These are phyloP conservation scores for Lordiphosa mommai DNA, from an alignment of 1,140 invertebrate species.

Conservation along the genomic window DNA sequence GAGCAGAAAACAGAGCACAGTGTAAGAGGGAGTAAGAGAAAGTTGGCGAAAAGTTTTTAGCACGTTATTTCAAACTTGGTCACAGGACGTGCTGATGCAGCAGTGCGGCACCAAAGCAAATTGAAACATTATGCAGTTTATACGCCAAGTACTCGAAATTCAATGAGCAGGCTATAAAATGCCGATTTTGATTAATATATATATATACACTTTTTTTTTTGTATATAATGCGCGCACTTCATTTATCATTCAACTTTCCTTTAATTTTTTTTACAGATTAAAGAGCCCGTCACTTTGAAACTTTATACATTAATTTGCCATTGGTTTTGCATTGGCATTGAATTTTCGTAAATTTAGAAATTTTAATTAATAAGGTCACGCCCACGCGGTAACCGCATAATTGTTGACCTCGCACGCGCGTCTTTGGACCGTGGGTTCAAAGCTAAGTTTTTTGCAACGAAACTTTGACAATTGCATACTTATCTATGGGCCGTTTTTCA, in stretches of 20 bases:
- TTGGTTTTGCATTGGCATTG: conserved; percentile 8
- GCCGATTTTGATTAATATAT: too few species aligned
- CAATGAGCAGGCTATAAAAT: conserved; percentile 18
- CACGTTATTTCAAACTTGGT: conserved; percentile 42
- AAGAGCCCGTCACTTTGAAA: conserved; percentile 1
- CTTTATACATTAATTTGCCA: conserved; percentile 13
- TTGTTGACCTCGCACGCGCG: background rate
- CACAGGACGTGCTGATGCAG: conserved; percentile 26
- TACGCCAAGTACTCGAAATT: conserved; percentile 25
- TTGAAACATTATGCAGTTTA: conserved; percentile 48
- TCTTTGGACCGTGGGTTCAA: too few species aligned
- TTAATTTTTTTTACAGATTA: too few species aligned
- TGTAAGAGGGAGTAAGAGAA: background rate
- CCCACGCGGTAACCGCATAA: background rate
- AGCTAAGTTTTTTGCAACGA: too few species aligned
- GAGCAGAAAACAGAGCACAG: background rate
- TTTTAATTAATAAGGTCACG: conserved; percentile 22
- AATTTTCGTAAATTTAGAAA: conserved; percentile 17
- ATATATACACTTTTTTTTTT: too few species aligned
- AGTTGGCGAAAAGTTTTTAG: conserved; percentile 37
- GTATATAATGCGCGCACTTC: too few species aligned
- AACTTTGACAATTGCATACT: too few species aligned
- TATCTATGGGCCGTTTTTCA: too few species aligned
- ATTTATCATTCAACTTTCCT: too few species aligned
- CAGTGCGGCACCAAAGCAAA: conserved; percentile 18